Conservation (phyloP, 2,888 invertebrate genomes). For the Rhagonycha fulva region DNA sequence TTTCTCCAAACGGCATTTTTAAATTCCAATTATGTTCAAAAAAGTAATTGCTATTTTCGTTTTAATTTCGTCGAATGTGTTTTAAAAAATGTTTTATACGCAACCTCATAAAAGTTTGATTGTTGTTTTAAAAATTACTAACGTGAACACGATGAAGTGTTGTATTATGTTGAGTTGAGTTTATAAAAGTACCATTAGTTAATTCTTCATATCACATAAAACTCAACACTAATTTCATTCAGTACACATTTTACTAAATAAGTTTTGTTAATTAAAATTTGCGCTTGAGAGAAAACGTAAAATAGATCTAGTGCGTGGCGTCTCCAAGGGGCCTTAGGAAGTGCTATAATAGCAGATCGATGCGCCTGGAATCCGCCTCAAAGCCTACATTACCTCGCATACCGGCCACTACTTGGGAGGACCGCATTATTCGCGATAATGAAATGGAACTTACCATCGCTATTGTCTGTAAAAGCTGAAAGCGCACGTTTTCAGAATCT, state of each 20-base stretch:
- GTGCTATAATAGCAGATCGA: constrained; percentile 28
- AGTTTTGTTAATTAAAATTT: constrained; percentile 24
- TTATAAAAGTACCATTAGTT: constrained; percentile 1
- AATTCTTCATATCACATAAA: constrained; percentile 10
- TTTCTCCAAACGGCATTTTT: not conserved
- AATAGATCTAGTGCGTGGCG: constrained; percentile 28
- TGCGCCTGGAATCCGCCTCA: constrained; percentile 22
- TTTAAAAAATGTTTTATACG: not conserved
- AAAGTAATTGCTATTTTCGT: not conserved
- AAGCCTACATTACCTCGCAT: constrained; percentile 29
- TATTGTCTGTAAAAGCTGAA: constrained; percentile 32
- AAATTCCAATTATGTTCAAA: not conserved
- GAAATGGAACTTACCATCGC: constrained; percentile 30
- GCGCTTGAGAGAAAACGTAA: constrained; percentile 21
- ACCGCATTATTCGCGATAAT: constrained; percentile 35
- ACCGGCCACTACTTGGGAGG: constrained; percentile 29
- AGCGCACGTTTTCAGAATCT: constrained; percentile 28
- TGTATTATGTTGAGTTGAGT: not conserved
- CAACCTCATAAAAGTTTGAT: not conserved
- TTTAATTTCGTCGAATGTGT: not conserved
- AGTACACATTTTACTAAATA: constrained; percentile 12
- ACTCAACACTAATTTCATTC: constrained; percentile 14
- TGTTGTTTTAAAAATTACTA: not conserved
- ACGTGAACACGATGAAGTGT: not conserved
- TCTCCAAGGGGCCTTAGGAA: constrained; percentile 29